A percentile compares a stretch with the other conserved stretches of the same genome.
These are phyloP conservation scores for Atta cephalotes DNA, from an alignment of 1,140 invertebrate genomes.

Conservation along the genomic window DNA sequence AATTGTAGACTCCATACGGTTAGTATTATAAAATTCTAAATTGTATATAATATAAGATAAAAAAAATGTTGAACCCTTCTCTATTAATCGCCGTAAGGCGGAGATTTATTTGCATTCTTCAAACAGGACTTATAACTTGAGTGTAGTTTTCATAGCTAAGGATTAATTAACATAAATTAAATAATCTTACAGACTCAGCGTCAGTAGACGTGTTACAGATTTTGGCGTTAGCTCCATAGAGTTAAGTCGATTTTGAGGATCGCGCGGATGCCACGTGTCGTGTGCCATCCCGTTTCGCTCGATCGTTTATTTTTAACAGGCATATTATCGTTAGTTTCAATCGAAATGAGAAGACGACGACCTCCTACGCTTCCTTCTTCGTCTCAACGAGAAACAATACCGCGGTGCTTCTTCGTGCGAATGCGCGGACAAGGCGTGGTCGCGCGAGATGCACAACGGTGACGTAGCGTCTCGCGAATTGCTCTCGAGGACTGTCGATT, in stretches of 20 bases:
- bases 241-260: neutral
- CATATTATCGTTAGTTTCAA: conserved; percentile 53
- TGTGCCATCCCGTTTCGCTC: neutral
- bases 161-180: too few species aligned
- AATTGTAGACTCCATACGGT: too few species aligned
- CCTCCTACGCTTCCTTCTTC: neutral
- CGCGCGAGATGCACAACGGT: conserved; percentile 59
- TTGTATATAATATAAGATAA: too few species aligned
- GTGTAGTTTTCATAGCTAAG: too few species aligned
- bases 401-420: conserved; percentile 2
- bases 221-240: too few species aligned
- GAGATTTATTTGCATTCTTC: too few species aligned
- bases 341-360: conserved; percentile 45
- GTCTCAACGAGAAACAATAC: conserved; percentile 19
- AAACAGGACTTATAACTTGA: too few species aligned
- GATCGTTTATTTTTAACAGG: conserved; percentile 47
- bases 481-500: conserved; percentile 77
- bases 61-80: too few species aligned
- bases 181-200: neutral
- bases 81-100: too few species aligned
- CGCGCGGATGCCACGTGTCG: too few species aligned
- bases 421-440: conserved; percentile 29
- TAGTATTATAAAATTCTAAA: too few species aligned
- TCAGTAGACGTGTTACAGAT: too few species aligned
- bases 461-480: conserved; percentile 73